A percentile compares a stretch with the other conserved stretches of the same genome.
These are phyloP conservation scores for Polydrusus pterygomalis DNA, from an alignment of 2,888 invertebrate species.

Conservation along the genomic window DNA sequence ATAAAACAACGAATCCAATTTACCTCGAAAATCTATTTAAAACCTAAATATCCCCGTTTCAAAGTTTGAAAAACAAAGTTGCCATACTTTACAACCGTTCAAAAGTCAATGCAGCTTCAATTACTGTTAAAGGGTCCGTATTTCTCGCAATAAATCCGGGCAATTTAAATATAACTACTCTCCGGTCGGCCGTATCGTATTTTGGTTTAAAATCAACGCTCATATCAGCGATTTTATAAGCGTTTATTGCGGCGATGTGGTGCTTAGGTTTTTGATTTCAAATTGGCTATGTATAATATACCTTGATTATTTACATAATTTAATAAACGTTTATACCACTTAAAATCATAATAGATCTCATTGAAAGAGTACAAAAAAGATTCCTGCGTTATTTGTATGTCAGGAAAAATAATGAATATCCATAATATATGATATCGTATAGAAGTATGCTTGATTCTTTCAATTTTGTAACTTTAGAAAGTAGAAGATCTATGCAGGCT, in stretches of 20 bases:
- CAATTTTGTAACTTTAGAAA: too few species aligned
- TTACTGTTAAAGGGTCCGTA: slow-evolving; percentile 24
- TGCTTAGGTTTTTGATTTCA: slow-evolving; percentile 4
- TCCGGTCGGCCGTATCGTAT: slow-evolving; percentile 1
- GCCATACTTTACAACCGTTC: slow-evolving; percentile 12
- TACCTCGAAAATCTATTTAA: not conserved
- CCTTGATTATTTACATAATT: too few species aligned
- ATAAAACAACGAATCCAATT: not conserved
- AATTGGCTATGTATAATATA: too few species aligned
- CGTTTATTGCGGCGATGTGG: slow-evolving; percentile 10
- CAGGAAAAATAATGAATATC: too few species aligned
- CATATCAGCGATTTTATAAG: slow-evolving; percentile 32
- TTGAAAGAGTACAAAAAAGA: too few species aligned
- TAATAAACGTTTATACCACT: too few species aligned
- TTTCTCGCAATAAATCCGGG: slow-evolving; percentile 18
- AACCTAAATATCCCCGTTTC: not conserved
- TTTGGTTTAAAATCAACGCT: slow-evolving; percentile 30
- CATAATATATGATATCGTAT: too few species aligned
- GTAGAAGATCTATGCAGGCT: too few species aligned
- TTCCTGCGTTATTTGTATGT: too few species aligned
- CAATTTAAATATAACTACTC: slow-evolving; percentile 28
- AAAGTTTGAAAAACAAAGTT: slow-evolving; percentile 19
- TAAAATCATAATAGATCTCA: too few species aligned
- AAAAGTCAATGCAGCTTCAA: slow-evolving; percentile 29
- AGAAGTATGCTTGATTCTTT: too few species aligned